These are phyloP conservation scores for Saxidomus purpurata DNA, from an alignment of 1,140 invertebrate genomes.

Conservation along the genomic window DNA sequence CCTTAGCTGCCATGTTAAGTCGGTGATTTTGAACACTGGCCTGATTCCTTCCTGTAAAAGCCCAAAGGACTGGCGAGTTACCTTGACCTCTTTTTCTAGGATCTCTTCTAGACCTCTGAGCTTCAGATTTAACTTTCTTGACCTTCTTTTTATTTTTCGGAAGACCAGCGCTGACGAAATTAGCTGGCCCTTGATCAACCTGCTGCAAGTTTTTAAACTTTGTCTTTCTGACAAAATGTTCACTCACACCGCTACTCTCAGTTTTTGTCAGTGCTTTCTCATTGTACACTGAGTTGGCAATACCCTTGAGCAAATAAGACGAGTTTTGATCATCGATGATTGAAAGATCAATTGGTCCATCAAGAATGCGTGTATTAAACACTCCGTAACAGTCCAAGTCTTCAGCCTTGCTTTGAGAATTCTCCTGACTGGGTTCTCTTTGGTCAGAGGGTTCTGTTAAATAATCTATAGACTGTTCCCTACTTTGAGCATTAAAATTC, in stretches of 20 bases:
- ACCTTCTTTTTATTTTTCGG: constrained; percentile 22
- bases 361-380: constrained; percentile 54
- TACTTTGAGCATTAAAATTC: background rate
- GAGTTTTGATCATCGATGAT: constrained; percentile 52
- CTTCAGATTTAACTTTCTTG: constrained; percentile 54
- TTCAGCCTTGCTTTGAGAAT: background rate
- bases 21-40: constrained; percentile 73
- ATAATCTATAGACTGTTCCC: background rate
- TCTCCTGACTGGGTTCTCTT: background rate
- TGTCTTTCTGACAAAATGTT: background rate
- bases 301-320: constrained; percentile 53
- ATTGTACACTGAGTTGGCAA: constrained; percentile 53
- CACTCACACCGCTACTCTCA: background rate
- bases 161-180: background rate
- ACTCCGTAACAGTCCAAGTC: constrained; percentile 62
- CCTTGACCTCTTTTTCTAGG: constrained; percentile 37
- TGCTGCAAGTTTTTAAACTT: background rate
- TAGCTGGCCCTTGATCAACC: background rate
- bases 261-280: background rate
- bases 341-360: constrained; percentile 57
- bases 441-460: background rate
- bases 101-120: background rate
- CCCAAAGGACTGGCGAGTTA: constrained; percentile 70
- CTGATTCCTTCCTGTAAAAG: constrained; percentile 73
- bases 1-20: constrained; percentile 64